Evolutionary conservation across 2,888 invertebrate species (phyloP), one percentile per base, ranked within the genome.

Genomic region (Pseudococcus longispinus): DNA sequence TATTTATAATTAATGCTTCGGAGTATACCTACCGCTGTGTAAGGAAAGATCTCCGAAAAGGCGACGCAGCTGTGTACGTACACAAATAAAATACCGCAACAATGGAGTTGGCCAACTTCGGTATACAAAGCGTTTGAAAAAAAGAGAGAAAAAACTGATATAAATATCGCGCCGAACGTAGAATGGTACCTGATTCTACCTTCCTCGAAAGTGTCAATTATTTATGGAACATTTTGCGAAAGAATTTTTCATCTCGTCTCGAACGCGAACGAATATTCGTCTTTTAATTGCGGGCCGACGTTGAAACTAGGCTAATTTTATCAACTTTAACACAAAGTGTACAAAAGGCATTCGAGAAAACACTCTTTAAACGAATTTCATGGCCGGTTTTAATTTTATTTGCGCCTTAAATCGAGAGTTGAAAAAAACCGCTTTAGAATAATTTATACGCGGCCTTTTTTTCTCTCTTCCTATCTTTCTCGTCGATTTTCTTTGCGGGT

Each of bases 321-420:
- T 26, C 6, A 65, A 65, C 65, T 65, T n/a, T 26, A 65, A 65
- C 23, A 26, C 65, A 26, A 23, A 65, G 65, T 26, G 4, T 65
- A 65, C 26, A 65, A 65, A 65, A 65, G 13, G 65, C 2, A 65
- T 65, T 65, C 65, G 65, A 65, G 26, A 20, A 26, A 65, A 65
- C 26, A 26, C 65, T 65, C 65, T 15, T 65, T 15, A 26, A 65
- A 65, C 23, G 65, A 65, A 65, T 65, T 65, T 65, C 20, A 65
- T 65, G 26, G 65, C 65, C 65, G 65, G 26, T 26, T 65, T 65
- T 23, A 65, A 65, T 65, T 65, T 65, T 65, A 65, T 65, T 65
- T 65, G 26, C 26, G 26, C 26, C 65, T 11, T 13, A 13, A 65
- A 26, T 65, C 65, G 65, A 65, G 65, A 65, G 11, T 20, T 65